phyloP scores from a whole-genome alignment of 2,888 invertebrate genomes.

The Zele albiditarsus region DNA sequence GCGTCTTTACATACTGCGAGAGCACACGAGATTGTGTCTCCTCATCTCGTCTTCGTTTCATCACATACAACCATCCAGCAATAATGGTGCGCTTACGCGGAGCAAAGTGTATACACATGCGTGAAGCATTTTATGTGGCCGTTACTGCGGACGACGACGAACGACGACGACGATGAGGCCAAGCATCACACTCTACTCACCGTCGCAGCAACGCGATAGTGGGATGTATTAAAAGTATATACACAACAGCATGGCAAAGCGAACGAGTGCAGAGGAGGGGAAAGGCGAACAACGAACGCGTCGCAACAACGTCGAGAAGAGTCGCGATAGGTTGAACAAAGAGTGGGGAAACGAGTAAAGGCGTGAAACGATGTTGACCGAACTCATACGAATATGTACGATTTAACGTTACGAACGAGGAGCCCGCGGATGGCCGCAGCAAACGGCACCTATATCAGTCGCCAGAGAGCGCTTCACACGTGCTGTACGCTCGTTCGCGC shows the following conservation, averaged over 20 bases:
- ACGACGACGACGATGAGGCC: background rate
- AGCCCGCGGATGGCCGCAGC: slow-evolving; percentile 52
- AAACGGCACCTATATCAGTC: slow-evolving; percentile 60
- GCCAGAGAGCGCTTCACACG: slow-evolving; percentile 67
- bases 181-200: slow-evolving; percentile 16
- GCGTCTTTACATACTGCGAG: background rate
- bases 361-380: slow-evolving; percentile 42
- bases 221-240: background rate
- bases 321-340: slow-evolving; percentile 6
- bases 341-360: slow-evolving; percentile 12
- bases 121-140: slow-evolving; percentile 60
- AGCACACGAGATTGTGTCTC: slow-evolving; percentile 1
- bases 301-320: background rate
- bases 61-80: background rate
- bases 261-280: slow-evolving; percentile 34
- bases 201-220: slow-evolving; percentile 10
- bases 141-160: slow-evolving; percentile 57
- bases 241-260: background rate
- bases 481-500: slow-evolving; percentile 58
- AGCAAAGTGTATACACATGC: slow-evolving; percentile 57
- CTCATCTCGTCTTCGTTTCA: slow-evolving; percentile 8
- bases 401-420: slow-evolving; percentile 46
- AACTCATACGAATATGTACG: slow-evolving; percentile 47
- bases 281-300: slow-evolving; percentile 38
- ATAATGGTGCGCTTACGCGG: slow-evolving; percentile 54